phyloP scores from a whole-genome alignment of 2,113 vertebrate genomes.

The Garra rufa region DNA sequence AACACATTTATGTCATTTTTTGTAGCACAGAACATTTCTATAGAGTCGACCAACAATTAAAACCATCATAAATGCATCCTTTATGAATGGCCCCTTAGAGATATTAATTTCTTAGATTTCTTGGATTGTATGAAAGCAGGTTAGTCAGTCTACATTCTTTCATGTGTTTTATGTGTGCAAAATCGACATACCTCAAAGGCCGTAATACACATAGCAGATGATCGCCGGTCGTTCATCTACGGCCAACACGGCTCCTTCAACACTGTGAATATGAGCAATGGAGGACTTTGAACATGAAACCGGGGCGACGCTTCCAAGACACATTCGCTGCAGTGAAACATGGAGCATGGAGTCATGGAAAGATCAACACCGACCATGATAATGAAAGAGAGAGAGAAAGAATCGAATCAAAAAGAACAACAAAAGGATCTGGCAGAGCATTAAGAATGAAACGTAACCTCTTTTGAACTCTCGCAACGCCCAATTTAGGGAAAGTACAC shows the following conservation, averaged over 20 bases:
- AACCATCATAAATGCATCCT: not conserved
- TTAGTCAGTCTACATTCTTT: not conserved
- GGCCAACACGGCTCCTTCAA: constrained; percentile 24
- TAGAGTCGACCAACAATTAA: not conserved
- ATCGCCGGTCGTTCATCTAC: not conserved
- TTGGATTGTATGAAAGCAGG: not conserved
- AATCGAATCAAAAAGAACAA: constrained; percentile 26
- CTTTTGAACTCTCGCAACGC: constrained; percentile 27
- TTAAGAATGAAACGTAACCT: constrained; percentile 17
- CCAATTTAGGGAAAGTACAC: constrained; percentile 11
- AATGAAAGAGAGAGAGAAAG: constrained; percentile 16
- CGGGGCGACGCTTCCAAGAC: constrained; percentile 2
- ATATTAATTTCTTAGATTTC: not conserved
- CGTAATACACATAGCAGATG: not conserved
- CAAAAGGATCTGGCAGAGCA: constrained; percentile 23
- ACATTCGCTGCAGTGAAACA: constrained; percentile 29
- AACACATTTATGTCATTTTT: not conserved
- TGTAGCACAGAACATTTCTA: not conserved
- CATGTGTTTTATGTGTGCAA: constrained; percentile 28
- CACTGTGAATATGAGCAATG: constrained; percentile 30
- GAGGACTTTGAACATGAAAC: constrained; percentile 41
- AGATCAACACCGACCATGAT: constrained; percentile 29
- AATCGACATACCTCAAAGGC: not conserved
- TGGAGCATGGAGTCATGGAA: constrained; percentile 26
- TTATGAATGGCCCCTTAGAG: not conserved